Evolutionary conservation across 2,888 invertebrate genomes (phyloP).

Genomic region (Tiliacea citrago): DNA sequence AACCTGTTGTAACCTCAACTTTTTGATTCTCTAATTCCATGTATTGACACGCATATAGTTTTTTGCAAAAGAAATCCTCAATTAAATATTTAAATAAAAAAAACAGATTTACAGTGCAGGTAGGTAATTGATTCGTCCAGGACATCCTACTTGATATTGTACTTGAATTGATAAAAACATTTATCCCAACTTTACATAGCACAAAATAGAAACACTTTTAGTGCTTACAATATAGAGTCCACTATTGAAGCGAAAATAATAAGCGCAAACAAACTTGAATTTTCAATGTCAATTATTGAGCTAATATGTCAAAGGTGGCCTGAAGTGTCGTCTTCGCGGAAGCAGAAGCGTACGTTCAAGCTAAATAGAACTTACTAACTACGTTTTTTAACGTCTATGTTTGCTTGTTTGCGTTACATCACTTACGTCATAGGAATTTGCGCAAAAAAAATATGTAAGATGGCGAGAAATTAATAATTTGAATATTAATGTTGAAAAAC

Average conservation of each 20-base stretch:
- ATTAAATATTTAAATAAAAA: not conserved
- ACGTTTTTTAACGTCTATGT: slow-evolving; percentile 14
- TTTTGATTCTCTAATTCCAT: slow-evolving; percentile 12
- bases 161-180: slow-evolving; percentile 41
- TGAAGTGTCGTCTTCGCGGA: slow-evolving; percentile 67
- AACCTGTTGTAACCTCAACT: slow-evolving; percentile 3
- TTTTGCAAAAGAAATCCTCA: slow-evolving; percentile 13
- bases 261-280: slow-evolving; percentile 48
- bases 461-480: slow-evolving; percentile 45
- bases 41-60: slow-evolving; percentile 29
- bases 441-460: slow-evolving; percentile 44
- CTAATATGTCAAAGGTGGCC: slow-evolving; percentile 74
- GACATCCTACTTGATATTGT: slow-evolving; percentile 49
- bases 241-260: slow-evolving; percentile 44
- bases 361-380: slow-evolving; percentile 26
- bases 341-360: slow-evolving; percentile 44
- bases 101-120: not conserved
- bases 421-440: slow-evolving; percentile 50
- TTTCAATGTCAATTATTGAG: slow-evolving; percentile 73
- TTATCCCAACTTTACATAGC: not conserved
- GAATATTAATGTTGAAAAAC: slow-evolving; percentile 36
- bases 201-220: slow-evolving; percentile 24
- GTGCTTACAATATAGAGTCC: slow-evolving; percentile 27
- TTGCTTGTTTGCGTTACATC: slow-evolving; percentile 19
- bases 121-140: slow-evolving; percentile 38